Conservation (phyloP, 1,140 invertebrate species). For the Sinonovacula constricta region DNA sequence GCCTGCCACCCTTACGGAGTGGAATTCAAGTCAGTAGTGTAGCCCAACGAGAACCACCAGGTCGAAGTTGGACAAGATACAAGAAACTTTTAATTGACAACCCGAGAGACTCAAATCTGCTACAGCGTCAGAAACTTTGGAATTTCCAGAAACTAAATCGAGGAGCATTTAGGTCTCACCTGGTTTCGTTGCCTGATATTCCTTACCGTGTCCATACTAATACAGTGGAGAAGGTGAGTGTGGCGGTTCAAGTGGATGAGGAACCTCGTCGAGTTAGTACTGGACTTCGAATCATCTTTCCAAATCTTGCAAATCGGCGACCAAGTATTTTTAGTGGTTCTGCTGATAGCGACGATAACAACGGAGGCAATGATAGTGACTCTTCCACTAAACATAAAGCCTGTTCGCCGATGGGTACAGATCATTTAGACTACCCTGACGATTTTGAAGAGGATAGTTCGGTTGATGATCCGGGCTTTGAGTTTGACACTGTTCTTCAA, state of each 20-base stretch:
- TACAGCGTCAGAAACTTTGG: constrained; percentile 47
- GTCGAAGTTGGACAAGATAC: constrained; percentile 37
- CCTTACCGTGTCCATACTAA: constrained; percentile 34
- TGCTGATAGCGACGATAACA: constrained; percentile 1
- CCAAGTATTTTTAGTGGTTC: not conserved
- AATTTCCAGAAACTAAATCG: constrained; percentile 53
- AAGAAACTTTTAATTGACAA: constrained; percentile 48
- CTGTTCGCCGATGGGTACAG: constrained; percentile 3
- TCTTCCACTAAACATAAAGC: not conserved
- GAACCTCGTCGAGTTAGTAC: constrained; percentile 9
- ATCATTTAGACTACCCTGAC: constrained; percentile 20
- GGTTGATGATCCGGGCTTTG: constrained; percentile 17
- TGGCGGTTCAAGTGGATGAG: constrained; percentile 32
- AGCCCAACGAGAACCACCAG: constrained; percentile 31
- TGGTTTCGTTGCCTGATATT: constrained; percentile 45
- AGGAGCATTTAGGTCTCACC: constrained; percentile 39
- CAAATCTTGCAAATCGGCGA: constrained; percentile 3
- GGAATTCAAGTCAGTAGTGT: constrained; percentile 28
- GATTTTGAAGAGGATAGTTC: constrained; percentile 37
- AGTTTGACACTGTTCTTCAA: constrained; percentile 28
- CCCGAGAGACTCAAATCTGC: constrained; percentile 39
- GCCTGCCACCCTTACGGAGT: constrained; percentile 27
- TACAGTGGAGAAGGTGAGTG: constrained; percentile 25
- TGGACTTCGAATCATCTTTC: constrained; percentile 31
- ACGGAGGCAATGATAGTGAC: not conserved